Conservation (phyloP, 1,140 invertebrate species). For the Littorina saxatilis region DNA sequence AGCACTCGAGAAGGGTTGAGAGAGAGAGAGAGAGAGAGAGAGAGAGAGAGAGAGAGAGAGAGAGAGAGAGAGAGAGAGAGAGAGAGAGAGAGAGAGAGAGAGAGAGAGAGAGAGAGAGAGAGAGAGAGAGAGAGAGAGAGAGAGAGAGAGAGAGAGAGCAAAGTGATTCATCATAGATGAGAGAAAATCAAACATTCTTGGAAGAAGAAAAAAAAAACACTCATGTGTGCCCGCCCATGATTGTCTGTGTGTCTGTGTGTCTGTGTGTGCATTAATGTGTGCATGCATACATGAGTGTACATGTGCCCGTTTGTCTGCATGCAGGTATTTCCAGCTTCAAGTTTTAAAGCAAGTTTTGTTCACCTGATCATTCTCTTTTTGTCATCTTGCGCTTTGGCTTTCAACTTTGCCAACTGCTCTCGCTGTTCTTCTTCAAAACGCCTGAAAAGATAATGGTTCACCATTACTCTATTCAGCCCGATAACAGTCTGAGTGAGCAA, state of each 20-base stretch:
- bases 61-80: too few species aligned
- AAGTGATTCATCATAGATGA: too few species aligned
- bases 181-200: too few species aligned
- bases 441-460: constrained; percentile 48
- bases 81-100: too few species aligned
- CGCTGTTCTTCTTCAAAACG: constrained; percentile 60
- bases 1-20: too few species aligned
- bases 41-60: too few species aligned
- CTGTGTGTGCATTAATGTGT: constrained; percentile 24
- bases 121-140: too few species aligned
- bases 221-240: neutral
- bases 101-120: too few species aligned
- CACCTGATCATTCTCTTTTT: constrained; percentile 68
- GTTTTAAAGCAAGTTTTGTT: constrained; percentile 4
- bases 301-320: constrained; percentile 28
- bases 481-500: too few species aligned
- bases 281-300: constrained; percentile 26
- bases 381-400: constrained; percentile 58
- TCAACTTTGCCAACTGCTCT: constrained; percentile 50
- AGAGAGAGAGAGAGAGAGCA: too few species aligned
- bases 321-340: neutral
- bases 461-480: too few species aligned
- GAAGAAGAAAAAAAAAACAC: neutral
- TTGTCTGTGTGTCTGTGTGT: neutral
- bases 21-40: too few species aligned